Conservation (phyloP, 2,888 invertebrate species). For the Desoria tigrina region DNA sequence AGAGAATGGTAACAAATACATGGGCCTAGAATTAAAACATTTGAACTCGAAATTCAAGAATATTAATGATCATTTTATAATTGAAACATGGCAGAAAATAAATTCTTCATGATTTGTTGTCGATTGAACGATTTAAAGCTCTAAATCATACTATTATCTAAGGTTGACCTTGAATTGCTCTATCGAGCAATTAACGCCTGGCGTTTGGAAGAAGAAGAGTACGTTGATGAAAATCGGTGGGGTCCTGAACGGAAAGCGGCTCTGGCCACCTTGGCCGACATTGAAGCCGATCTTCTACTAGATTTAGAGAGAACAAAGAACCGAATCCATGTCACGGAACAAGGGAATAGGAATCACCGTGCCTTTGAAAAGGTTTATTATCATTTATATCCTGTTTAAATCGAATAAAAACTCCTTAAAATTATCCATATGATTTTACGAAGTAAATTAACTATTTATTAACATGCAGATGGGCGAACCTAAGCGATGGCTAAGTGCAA, state of each 20-base stretch:
- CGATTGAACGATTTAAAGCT: no score
- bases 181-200: conserved; percentile 51
- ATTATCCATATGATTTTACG: no score
- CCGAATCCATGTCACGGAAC: conserved; percentile 38
- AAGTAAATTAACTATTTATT: background rate
- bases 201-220: conserved; percentile 49
- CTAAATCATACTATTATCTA: conserved; percentile 5
- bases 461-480: conserved; percentile 59
- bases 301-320: conserved; percentile 47
- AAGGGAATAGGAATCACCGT: conserved; percentile 23
- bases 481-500: conserved; percentile 70
- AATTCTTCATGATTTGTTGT: no score
- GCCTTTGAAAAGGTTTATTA: conserved; percentile 26
- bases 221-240: conserved; percentile 48
- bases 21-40: no score
- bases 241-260: conserved; percentile 52
- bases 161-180: conserved; percentile 50
- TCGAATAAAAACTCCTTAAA: no score
- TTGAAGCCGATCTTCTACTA: conserved; percentile 48
- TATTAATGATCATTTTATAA: no score
- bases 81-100: no score
- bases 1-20: conserved; percentile 41
- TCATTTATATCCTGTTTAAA: background rate
- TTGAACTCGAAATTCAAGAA: no score
- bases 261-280: conserved; percentile 46